phyloP scores from a whole-genome alignment of 2,888 invertebrate genomes.

The Dolomedes plantarius region DNA sequence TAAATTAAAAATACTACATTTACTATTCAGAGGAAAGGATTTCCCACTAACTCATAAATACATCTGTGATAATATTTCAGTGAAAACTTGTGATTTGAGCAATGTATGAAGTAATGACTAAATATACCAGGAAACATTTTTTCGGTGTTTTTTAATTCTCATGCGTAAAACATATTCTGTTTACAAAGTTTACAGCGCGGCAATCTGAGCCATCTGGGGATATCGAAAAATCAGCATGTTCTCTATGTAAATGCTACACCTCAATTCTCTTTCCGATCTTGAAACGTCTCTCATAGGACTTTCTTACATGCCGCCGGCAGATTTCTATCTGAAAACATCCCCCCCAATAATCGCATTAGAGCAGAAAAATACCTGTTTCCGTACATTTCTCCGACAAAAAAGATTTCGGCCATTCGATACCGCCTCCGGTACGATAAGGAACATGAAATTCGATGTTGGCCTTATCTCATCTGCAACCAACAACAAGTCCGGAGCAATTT shows the following conservation, averaged over 20 bases:
- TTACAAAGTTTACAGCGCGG: too few relatives aligned
- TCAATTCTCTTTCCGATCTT: not conserved
- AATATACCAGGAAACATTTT: too few relatives aligned
- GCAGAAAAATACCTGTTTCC: not conserved
- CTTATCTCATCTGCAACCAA: constrained; percentile 1
- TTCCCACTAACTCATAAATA: too few relatives aligned
- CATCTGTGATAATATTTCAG: too few relatives aligned
- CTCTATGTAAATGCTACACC: not conserved
- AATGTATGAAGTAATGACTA: too few relatives aligned
- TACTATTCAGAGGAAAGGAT: too few relatives aligned
- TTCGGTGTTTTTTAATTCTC: too few relatives aligned
- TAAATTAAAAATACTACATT: too few relatives aligned
- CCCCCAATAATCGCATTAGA: not conserved
- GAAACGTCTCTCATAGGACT: not conserved
- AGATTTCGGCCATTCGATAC: not conserved
- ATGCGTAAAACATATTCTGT: too few relatives aligned
- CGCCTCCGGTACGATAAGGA: not conserved
- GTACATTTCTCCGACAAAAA: not conserved
- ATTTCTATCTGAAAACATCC: not conserved
- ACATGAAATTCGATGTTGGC: not conserved
- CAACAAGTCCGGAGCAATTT: constrained; percentile 6
- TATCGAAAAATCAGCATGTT: not conserved
- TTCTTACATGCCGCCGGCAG: not conserved
- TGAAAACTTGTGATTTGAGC: too few relatives aligned
- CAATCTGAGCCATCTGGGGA: too few relatives aligned